These are phyloP conservation scores for Pollenia griseotomentosa DNA, from an alignment of 2,888 invertebrate genomes.

Conservation along the genomic window DNA sequence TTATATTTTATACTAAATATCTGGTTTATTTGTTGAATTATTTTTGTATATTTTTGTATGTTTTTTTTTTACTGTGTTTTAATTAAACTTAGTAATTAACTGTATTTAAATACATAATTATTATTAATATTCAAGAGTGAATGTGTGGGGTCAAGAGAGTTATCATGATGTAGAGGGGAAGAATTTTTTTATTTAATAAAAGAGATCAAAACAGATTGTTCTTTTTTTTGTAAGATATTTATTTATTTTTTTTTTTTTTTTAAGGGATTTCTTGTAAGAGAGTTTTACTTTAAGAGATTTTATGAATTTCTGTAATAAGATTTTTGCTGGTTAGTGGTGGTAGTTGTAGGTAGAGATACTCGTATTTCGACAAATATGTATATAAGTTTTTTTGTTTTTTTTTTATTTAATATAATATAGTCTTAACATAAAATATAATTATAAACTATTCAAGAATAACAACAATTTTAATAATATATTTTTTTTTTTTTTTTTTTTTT, in stretches of 20 bases:
- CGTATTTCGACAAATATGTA: constrained; percentile 1
- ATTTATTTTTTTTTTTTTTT: background rate
- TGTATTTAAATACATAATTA: constrained; percentile 9
- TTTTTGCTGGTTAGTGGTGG: background rate
- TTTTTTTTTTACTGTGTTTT: constrained; percentile 23
- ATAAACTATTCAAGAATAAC: constrained; percentile 72
- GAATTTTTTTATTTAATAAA: background rate
- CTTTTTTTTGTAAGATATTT: no score
- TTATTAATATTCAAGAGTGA: constrained; percentile 34
- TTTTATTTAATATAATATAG: constrained; percentile 40
- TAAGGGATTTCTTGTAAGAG: constrained; percentile 7
- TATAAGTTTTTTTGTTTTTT: constrained; percentile 25
- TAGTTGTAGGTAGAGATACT: background rate
- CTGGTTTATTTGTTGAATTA: constrained; percentile 7
- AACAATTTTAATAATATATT: constrained; percentile 59
- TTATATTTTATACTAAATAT: constrained; percentile 63
- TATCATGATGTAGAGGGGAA: background rate
- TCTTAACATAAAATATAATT: constrained; percentile 64
- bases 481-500: constrained; percentile 36
- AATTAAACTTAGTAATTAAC: constrained; percentile 44
- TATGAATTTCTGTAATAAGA: no score
- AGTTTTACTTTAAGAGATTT: constrained; percentile 1
- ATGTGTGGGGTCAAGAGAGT: background rate
- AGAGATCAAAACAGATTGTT: no score
- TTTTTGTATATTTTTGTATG: background rate